Evolutionary conservation across 2,797 vertebrate species (phyloP), one percentile per base, ranked within the genome.

Genomic region (Perodicticus potto): DNA sequence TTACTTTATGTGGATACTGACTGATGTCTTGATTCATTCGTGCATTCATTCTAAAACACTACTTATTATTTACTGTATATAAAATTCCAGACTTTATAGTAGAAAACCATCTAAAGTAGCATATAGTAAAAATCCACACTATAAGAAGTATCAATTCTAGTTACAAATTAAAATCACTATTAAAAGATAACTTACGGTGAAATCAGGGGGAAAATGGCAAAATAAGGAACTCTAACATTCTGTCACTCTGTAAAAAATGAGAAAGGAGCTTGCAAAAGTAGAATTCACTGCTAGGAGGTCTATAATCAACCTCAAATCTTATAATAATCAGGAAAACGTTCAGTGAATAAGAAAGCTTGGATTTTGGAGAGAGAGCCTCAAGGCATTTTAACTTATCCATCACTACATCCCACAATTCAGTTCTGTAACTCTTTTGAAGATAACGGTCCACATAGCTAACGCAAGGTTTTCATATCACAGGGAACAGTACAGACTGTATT

Each of bases 51-150:
- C 0, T 61, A 45, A 90, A 93, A 61, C 88, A 84, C 67, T 90
- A 27, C 87, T 92, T 20, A 86, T 67, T 80, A 91, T 72, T 80
- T 84, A 57, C 3, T 34, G 23, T 27, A 37, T 63, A 12, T 59
- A 92, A 91, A 91, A 91, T 88, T 88, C 9, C 82, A 72, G 4
- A n/a, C 17, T 63, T 94, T 65, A 90, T 27, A 67, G 53, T 78
- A 8, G 14, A 83, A 77, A 85, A 74, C 17, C 11, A 88, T 37
- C 53, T 74, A 82, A 95, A n/a, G 22, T 53, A 74, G 20, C 49
- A 93, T 57, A 59, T 67, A 92, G 69, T 92, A 82, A 61, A 95
- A 84, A 25, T 76, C 22, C 32, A 76, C 25, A 67, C 25, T 7
- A 27, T 22, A 86, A 76, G 16, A 81, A 77, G 1, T 81, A 1